Evolutionary conservation across 2,888 invertebrate genomes (phyloP), one percentile per base, ranked within the genome.

Genomic region (Phytoseiulus persimilis): DNA sequence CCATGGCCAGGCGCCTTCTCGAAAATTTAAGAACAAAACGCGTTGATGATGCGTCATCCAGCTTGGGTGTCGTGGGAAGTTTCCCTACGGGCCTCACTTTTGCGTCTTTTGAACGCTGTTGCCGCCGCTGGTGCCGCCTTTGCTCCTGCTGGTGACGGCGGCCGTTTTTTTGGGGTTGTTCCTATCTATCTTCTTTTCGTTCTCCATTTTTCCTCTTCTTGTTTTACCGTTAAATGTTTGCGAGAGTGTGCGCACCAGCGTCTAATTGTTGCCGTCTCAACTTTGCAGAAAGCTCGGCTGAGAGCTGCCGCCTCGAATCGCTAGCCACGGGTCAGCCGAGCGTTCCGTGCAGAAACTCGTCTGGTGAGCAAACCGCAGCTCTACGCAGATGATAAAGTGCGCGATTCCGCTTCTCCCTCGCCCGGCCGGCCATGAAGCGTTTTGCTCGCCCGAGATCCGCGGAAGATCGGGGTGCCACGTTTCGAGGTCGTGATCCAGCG

Each of bases 181-280:
- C 65, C 65, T 65, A 65, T 65, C 65, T 28, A 65, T 65, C 65
- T 65, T 65, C 9, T 23, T 65, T 65, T 65, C 65, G 5, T 65
- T 65, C 65, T 65, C 65, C 65, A 65, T 65, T 65, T 65, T 65
- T 65, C 65, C 65, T 65, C 65, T 23, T 65, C 65, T 65, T 65
- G 65, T 65, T 65, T 65, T 65, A 65, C 65, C 65, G 65, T 65
- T 65, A 65, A 65, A 65, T 65, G 65, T 65, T 65, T 65, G 65
- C 18, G 65, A 65, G 65, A 65, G 65, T 65, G 65, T 65, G 65
- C 28, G 65, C 65, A 18, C 23, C 65, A 23, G 65, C 65, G 65
- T 65, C 18, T 65, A 65, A 65, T 65, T 65, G 65, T 65, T 65
- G 65, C 65, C 18, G 28, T 65, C 18, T 65, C 65, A 65, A 2